Evolutionary conservation across 2,888 invertebrate species (phyloP), one percentile per base, ranked within the genome.

Genomic region (Lysandra coridon): DNA sequence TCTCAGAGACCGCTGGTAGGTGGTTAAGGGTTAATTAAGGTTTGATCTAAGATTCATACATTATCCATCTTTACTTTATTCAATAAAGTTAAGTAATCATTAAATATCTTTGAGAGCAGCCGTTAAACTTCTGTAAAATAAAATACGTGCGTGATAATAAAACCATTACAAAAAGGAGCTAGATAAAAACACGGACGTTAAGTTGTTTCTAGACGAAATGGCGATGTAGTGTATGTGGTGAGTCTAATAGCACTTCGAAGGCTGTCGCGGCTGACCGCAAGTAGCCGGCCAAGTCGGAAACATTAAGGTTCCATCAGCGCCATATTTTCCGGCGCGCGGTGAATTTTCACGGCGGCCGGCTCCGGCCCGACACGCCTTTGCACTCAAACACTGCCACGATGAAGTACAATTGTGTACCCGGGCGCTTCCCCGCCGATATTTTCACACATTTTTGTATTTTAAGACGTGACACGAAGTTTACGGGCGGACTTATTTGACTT

Each of bases 291-390:
- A 90, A 92, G 90, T 90, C 92, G 92, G 93, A 93, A 92, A 92
- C 93, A 93, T 93, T 93, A 93, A 89, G 92, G 92, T 90, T 90
- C 92, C 92, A 92, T 92, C 91, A 91, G 91, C 87, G 90, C 91
- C 90, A 92, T 92, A 93, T 92, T 93, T 92, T 91, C 92, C 91
- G 92, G 90, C 87, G 86, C 83, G 84, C 83, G 87, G 86, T 87
- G 89, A 91, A 91, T 91, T 92, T 92, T 90, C 91, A 89, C 90
- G 88, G 87, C 88, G 89, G 90, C 91, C 89, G 87, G 86, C 86
- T 82, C 85, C 88, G 89, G 85, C 87, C 90, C 90, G 91, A 93
- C 93, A 93, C 92, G 93, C 91, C 93, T 93, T 93, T 93, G 93
- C 93, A 93, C 93, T 94, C 92, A 93, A 90, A 89, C 89, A 86